phyloP scores from a whole-genome alignment of 2,113 vertebrate genomes.

The Podarcis muralis region DNA sequence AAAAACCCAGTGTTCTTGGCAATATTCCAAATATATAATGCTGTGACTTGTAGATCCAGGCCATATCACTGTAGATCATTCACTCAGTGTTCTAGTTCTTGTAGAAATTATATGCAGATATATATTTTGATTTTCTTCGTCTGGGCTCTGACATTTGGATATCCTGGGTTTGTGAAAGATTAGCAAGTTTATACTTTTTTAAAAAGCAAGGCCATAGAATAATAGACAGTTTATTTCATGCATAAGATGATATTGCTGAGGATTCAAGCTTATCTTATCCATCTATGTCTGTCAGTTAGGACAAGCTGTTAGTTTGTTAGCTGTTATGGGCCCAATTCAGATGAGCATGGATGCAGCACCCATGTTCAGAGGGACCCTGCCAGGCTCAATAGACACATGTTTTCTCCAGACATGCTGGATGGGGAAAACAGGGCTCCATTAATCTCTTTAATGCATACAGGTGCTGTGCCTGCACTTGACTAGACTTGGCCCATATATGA shows the following conservation, averaged over 20 bases:
- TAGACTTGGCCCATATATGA: no score
- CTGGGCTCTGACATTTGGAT: neutral
- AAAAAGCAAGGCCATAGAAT: neutral
- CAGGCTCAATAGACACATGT: neutral
- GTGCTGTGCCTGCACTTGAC: no score
- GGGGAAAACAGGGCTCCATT: no score
- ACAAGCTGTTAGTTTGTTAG: neutral
- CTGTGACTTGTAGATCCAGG: neutral
- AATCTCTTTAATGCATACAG: no score
- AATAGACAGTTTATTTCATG: neutral
- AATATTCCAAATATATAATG: neutral
- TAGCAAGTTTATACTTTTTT: neutral
- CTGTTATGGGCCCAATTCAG: neutral
- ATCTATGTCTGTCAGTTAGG: neutral
- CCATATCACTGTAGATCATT: neutral
- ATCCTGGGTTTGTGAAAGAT: neutral
- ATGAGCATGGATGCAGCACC: neutral
- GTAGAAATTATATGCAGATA: neutral
- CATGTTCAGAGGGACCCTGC: neutral
- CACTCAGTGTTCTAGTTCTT: neutral
- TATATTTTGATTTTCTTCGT: neutral
- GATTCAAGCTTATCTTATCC: neutral
- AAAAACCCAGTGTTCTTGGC: neutral
- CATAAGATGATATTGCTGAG: neutral
- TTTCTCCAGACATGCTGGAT: neutral